phyloP scores from a whole-genome alignment of 2,113 vertebrate species.

The Seriola rivoliana region DNA sequence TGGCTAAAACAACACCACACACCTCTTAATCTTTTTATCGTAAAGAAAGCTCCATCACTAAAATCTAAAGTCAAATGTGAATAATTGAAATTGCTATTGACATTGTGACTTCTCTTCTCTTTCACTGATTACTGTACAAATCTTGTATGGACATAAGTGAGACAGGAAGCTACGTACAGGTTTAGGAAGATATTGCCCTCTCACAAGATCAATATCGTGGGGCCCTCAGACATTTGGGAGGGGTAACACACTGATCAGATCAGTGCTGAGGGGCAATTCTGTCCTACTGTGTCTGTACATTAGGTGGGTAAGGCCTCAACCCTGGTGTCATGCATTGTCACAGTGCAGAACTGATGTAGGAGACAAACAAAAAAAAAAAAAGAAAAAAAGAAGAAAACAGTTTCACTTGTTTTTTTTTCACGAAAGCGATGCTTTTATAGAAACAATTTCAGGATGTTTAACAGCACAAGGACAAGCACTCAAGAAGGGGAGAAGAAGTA shows the following conservation, averaged over 20 bases:
- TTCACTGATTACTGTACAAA: slow-evolving; percentile 72
- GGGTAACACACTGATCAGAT: slow-evolving; percentile 63
- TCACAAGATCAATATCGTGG: slow-evolving; percentile 41
- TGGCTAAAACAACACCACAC: slow-evolving; percentile 70
- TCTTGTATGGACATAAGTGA: slow-evolving; percentile 62
- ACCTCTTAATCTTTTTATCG: slow-evolving; percentile 55
- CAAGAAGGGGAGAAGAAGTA: slow-evolving; percentile 43
- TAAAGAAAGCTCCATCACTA: slow-evolving; percentile 57
- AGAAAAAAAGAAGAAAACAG: slow-evolving; percentile 35
- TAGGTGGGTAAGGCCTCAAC: slow-evolving; percentile 85
- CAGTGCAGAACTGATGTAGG: slow-evolving; percentile 78
- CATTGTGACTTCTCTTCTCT: slow-evolving; percentile 58
- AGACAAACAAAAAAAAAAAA: slow-evolving; percentile 35
- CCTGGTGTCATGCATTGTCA: slow-evolving; percentile 86
- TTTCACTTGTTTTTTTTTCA: slow-evolving; percentile 56
- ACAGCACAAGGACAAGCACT: slow-evolving; percentile 71
- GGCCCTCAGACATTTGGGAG: slow-evolving; percentile 37
- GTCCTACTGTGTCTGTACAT: slow-evolving; percentile 66
- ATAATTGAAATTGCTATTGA: slow-evolving; percentile 67
- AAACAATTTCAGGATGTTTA: slow-evolving; percentile 66
- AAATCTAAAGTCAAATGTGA: slow-evolving; percentile 71
- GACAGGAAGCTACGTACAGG: slow-evolving; percentile 66
- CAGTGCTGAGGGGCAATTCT: slow-evolving; percentile 48
- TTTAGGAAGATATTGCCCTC: slow-evolving; percentile 54
- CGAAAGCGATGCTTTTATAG: slow-evolving; percentile 66